Evolutionary conservation across 2,797 vertebrate species (phyloP).

Genomic region (Tiaroga cobitis): DNA sequence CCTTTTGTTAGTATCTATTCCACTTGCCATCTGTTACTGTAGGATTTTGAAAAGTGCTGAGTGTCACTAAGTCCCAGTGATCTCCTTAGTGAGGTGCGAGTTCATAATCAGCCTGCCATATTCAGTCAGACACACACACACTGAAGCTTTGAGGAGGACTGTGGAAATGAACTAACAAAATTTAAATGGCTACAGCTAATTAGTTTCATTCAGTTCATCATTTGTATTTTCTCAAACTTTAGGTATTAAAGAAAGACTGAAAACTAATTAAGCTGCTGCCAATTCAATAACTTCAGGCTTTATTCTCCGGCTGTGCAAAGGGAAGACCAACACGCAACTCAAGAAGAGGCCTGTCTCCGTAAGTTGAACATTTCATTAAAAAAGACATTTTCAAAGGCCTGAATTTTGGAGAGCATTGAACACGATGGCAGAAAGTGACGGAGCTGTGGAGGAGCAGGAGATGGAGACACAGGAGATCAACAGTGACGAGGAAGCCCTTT

Average conservation of each 20-base stretch:
- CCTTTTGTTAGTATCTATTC: not conserved
- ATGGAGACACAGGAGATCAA: slow-evolving; percentile 64
- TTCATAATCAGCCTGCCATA: slow-evolving; percentile 51
- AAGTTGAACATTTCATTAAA: not conserved
- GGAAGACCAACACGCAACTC: not conserved
- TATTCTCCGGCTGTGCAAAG: not conserved
- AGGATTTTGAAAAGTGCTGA: slow-evolving; percentile 80
- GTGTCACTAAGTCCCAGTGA: slow-evolving; percentile 71
- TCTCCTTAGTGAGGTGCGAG: slow-evolving; percentile 69
- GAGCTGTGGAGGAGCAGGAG: slow-evolving; percentile 49
- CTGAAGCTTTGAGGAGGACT: not conserved
- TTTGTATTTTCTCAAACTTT: not conserved
- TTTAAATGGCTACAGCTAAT: not conserved
- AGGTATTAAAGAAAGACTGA: not conserved
- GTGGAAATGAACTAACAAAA: not conserved
- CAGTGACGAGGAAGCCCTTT: slow-evolving; percentile 55
- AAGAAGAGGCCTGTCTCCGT: not conserved
- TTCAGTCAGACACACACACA: slow-evolving; percentile 26
- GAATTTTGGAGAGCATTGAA: not conserved
- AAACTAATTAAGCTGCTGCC: slow-evolving; percentile 17
- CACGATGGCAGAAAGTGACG: slow-evolving; percentile 68
- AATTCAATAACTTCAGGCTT: not conserved
- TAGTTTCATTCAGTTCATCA: not conserved
- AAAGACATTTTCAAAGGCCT: slow-evolving; percentile 21
- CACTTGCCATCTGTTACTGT: slow-evolving; percentile 55